Base-by-base conservation (phyloP, 1,140 invertebrate genomes). In the Atopsyche davidsoni region DNA sequence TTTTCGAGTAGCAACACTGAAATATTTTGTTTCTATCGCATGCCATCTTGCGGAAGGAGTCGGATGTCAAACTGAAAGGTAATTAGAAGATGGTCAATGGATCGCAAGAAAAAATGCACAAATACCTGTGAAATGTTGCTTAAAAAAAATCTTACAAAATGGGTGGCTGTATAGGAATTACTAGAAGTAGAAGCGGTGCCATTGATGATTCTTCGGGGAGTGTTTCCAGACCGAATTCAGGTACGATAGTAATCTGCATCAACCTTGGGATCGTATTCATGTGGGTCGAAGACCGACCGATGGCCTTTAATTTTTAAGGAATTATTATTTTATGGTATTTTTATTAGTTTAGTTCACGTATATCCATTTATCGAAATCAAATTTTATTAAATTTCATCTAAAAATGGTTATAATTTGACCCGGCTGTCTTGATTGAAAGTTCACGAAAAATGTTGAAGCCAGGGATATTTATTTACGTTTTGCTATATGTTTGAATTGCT, bases 131-230 rank as follows among this genome's bases (percentile, higher is more conserved):
- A 51, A 44, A 51, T 51, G 48, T 16, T 36, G 19, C 18, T 50
- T 2, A 34, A 44, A 45, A 34, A 22, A 9, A 19, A 25, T 14
- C 28, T 17, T 28, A 69, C 75, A 82, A 69, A 72, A 89, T 88
- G 86, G 86, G 86, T 70, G 85, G 85, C 62, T 89, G 86, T 73
- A 87, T 89, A 74, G 85, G 86, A 68, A 83, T 86, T 69, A 83
- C 82, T 65, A 80, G 84, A 67, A 80, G 79, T 65, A 81, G 85
- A 66, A 85, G 84, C 68, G 83, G 82, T 64, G 83, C 82, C 50
- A 82, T 84, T 59, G 83, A 86, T 63, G 82, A 85, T 59, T 85
- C 81, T 43, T 83, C 83, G 22, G 83, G 81, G 54, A 85, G 83
- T 64, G 79, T 85, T 58, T 84, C 85, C 57, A 80, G 85, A 66